Evolutionary conservation across 2,888 invertebrate species (phyloP).

Genomic region (Nysson spinosus): DNA sequence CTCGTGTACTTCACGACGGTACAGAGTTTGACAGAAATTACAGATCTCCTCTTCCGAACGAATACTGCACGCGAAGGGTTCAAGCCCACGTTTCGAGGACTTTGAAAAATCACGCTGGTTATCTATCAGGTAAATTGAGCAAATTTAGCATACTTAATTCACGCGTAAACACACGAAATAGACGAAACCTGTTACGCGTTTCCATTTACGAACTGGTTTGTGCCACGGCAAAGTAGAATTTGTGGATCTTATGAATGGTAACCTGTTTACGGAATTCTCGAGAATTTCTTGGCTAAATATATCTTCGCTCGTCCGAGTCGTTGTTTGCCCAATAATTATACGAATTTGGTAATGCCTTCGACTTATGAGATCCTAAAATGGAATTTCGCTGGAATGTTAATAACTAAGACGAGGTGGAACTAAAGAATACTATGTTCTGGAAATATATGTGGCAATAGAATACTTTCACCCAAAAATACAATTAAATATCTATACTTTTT

Average conservation of each 20-base stretch:
- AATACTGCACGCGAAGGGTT: no score
- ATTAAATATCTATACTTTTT: no score
- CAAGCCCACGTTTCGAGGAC: no score
- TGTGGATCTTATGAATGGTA: constrained; percentile 29
- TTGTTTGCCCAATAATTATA: constrained; percentile 33
- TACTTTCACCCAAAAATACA: no score
- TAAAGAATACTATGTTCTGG: constrained; percentile 9
- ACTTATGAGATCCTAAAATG: constrained; percentile 3
- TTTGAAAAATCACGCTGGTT: no score
- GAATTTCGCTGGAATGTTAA: background rate
- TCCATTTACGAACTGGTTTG: constrained; percentile 58
- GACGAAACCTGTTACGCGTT: constrained; percentile 6
- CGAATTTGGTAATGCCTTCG: constrained; percentile 8
- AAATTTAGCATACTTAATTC: no score
- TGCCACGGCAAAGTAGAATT: constrained; percentile 31
- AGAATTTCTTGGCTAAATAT: constrained; percentile 35
- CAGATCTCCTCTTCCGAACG: no score
- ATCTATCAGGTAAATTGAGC: no score
- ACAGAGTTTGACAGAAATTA: background rate
- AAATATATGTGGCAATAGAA: background rate
- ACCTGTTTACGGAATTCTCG: constrained; percentile 26
- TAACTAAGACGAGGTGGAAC: background rate
- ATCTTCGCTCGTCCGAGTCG: constrained; percentile 30
- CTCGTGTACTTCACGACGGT: constrained; percentile 36
- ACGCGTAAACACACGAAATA: constrained; percentile 6